phyloP scores from a whole-genome alignment of 2,888 invertebrate genomes.

The Crossocerus cetratus region DNA sequence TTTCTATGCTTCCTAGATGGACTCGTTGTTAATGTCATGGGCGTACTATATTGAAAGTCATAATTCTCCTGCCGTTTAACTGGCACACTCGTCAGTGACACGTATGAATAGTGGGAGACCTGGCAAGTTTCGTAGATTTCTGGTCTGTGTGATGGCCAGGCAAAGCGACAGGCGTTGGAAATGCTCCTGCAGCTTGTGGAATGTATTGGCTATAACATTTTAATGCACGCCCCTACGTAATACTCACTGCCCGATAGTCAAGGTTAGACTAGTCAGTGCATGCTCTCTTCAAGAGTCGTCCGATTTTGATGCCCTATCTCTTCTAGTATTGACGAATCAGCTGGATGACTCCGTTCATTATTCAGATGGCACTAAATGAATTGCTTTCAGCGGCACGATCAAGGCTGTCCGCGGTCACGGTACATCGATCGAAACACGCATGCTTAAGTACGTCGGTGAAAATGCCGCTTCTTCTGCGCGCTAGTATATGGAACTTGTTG shows the following conservation, averaged over 20 bases:
- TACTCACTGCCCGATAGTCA: no score
- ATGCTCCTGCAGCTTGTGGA: no score
- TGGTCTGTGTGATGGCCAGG: not conserved
- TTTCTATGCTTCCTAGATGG: constrained; percentile 35
- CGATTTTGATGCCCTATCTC: not conserved
- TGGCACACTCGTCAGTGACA: not conserved
- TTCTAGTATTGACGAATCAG: constrained; percentile 3
- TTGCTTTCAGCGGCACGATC: not conserved
- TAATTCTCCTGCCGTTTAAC: constrained; percentile 9
- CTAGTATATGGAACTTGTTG: no score
- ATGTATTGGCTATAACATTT: no score
- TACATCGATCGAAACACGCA: constrained; percentile 1
- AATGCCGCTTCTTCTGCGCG: no score
- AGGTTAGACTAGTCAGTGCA: no score
- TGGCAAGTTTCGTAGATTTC: not conserved
- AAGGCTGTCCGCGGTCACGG: constrained; percentile 2
- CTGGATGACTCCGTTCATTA: constrained; percentile 1
- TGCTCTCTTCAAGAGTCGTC: not conserved
- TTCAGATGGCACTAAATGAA: constrained; percentile 2
- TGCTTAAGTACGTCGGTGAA: no score
- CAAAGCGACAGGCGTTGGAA: no score
- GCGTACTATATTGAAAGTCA: constrained; percentile 15
- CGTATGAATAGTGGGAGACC: not conserved
- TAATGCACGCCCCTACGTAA: no score
- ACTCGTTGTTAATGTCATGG: not conserved